Evolutionary conservation across 2,113 vertebrate genomes (phyloP), one percentile per base, ranked within the genome.

Genomic region (Megaleporinus macrocephalus): DNA sequence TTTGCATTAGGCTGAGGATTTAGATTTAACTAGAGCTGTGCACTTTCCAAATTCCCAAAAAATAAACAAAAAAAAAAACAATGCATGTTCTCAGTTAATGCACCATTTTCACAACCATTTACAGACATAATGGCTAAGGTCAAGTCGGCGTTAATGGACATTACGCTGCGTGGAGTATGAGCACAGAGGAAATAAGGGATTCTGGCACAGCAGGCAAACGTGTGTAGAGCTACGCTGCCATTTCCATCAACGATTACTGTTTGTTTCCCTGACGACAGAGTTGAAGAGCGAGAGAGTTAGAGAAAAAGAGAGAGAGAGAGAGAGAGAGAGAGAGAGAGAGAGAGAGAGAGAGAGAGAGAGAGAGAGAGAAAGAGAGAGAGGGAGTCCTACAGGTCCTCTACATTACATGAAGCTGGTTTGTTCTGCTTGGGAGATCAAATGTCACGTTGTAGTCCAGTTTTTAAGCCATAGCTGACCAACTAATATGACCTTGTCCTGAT

Each of bases 211-310:
- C 33, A 20, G 33, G 63, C 5, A 30, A 65, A 65, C 20, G 66
- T 41, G 36, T 14, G 36, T 6, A 44, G 33, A 44, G 22, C 66
- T 24, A 24, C 9, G 41, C 66, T 44, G 66, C 12, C 11, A n/a
- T 70, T 44, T 70, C 24, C 30, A 68, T 68, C 65, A 68, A 22
- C 30, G 36, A 36, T 68, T 68, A 36, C 30, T 22, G 16, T 36
- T 29, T 68, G 65, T 68, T 68, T 5, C 65, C 65, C 36, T 70
- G 36, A 44, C 36, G 41, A 70, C 66, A 44, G 66, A 44, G 33
- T 14, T n/a, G n/a, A n/a, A n/a, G n/a, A n/a, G n/a, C n/a, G n/a
- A n/a, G n/a, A n/a, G n/a, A n/a, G n/a, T n/a, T n/a, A n/a, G n/a
- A n/a, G n/a, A n/a, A n/a, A n/a, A 5, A 68, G 65, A 10, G 18